Percentiles rank a stretch among this genome's conserved stretches.
Conservation (phyloP, 2,113 vertebrate genomes). For the Cyprinodon variegatus region DNA sequence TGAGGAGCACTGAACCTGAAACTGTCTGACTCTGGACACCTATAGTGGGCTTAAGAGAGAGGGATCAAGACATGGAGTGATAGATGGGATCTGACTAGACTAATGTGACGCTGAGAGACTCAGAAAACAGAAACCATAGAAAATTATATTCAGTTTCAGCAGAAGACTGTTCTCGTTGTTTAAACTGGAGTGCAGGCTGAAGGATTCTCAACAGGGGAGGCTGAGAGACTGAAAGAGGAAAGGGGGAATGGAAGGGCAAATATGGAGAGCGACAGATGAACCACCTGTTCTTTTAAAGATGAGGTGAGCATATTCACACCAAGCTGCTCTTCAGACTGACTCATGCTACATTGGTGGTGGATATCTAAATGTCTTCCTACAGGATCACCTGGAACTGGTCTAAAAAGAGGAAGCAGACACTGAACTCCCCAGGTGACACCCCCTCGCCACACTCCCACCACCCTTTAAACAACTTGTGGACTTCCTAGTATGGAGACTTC, state of each 20-base stretch:
- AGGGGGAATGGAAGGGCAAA: slow-evolving; percentile 36
- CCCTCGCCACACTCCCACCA: neutral
- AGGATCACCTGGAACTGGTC: slow-evolving; percentile 33
- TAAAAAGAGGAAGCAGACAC: slow-evolving; percentile 20
- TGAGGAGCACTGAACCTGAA: slow-evolving; percentile 35
- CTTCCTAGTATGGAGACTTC: neutral
- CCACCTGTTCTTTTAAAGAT: slow-evolving; percentile 47
- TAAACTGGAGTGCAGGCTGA: slow-evolving; percentile 10
- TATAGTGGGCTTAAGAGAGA: slow-evolving; percentile 39
- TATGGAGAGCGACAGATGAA: slow-evolving; percentile 44
- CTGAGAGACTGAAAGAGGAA: slow-evolving; percentile 26
- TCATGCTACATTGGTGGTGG: slow-evolving; percentile 11
- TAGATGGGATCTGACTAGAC: slow-evolving; percentile 57
- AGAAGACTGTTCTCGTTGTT: slow-evolving; percentile 42
- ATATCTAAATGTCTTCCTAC: slow-evolving; percentile 5
- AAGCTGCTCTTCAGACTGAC: slow-evolving; percentile 16
- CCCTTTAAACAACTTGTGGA: slow-evolving; percentile 39
- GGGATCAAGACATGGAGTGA: slow-evolving; percentile 41
- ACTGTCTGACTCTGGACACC: slow-evolving; percentile 52
- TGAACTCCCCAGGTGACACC: slow-evolving; percentile 9
- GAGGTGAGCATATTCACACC: slow-evolving; percentile 31
- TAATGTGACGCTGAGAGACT: slow-evolving; percentile 29
- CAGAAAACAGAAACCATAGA: slow-evolving; percentile 33
- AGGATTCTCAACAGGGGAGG: slow-evolving; percentile 24
- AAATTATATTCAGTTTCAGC: slow-evolving; percentile 64